These are phyloP conservation scores for Pagetopsis macropterus DNA, from an alignment of 2,797 vertebrate species.

Conservation along the genomic window DNA sequence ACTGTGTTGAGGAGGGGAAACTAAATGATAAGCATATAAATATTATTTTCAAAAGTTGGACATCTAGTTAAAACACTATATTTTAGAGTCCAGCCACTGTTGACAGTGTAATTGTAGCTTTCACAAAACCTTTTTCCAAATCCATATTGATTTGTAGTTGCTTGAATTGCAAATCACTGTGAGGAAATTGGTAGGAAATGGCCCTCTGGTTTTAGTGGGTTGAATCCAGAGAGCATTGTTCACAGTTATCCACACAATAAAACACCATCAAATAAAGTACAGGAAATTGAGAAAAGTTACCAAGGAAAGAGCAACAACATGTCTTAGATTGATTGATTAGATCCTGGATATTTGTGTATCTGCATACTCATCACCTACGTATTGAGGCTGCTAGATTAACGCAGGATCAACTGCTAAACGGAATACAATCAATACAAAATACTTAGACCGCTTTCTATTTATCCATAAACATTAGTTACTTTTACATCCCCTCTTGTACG, in stretches of 20 bases:
- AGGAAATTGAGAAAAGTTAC: neutral
- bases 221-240: constrained; percentile 27
- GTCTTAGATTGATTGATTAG: constrained; percentile 9
- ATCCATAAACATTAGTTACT: neutral
- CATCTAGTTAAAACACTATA: constrained; percentile 46
- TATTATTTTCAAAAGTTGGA: constrained; percentile 42
- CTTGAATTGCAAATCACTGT: constrained; percentile 30
- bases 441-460: neutral
- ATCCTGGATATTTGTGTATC: constrained; percentile 15
- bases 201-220: constrained; percentile 26
- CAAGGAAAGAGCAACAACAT: neutral
- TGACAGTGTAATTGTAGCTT: constrained; percentile 60
- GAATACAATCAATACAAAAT: constrained; percentile 18
- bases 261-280: constrained; percentile 17
- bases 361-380: constrained; percentile 10
- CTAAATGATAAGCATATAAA: constrained; percentile 43
- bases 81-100: constrained; percentile 36
- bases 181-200: constrained; percentile 30
- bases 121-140: constrained; percentile 45
- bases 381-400: constrained; percentile 20
- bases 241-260: constrained; percentile 35
- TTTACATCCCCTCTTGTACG: neutral
- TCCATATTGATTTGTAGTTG: constrained; percentile 46
- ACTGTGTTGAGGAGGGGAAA: constrained; percentile 27
- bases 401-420: constrained; percentile 21